Conservation (phyloP, 2,113 vertebrate species). For the Setophaga coronata region DNA sequence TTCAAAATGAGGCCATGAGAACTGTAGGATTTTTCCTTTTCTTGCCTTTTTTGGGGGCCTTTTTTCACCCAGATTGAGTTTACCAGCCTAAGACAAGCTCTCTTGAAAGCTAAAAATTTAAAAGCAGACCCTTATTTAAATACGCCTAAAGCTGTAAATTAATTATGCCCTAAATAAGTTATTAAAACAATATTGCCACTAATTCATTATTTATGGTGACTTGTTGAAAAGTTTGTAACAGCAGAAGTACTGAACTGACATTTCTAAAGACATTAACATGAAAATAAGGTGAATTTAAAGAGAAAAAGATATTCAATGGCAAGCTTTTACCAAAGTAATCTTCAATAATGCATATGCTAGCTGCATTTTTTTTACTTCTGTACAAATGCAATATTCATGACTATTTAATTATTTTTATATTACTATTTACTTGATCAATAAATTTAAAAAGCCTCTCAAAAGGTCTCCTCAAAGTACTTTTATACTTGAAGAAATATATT, state of each 20-base stretch:
- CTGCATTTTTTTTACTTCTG: not conserved
- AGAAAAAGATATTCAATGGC: constrained; percentile 60
- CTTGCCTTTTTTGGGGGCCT: not conserved
- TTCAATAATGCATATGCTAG: constrained; percentile 74
- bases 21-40: not conserved
- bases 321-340: constrained; percentile 47
- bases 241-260: constrained; percentile 75
- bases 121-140: constrained; percentile 65
- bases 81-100: not conserved
- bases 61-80: not conserved
- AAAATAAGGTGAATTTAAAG: constrained; percentile 68
- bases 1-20: not conserved
- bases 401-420: constrained; percentile 27
- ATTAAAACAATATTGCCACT: constrained; percentile 77
- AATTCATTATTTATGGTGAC: constrained; percentile 83
- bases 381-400: constrained; percentile 59
- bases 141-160: constrained; percentile 75
- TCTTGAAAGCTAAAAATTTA: constrained; percentile 24
- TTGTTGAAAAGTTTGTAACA: constrained; percentile 78
- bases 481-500: constrained; percentile 13
- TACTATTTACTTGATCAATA: constrained; percentile 34
- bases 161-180: constrained; percentile 81
- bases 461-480: not conserved
- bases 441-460: not conserved
- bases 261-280: constrained; percentile 78